phyloP scores from a whole-genome alignment of 2,113 vertebrate species.

The Pontoporia blainvillei region DNA sequence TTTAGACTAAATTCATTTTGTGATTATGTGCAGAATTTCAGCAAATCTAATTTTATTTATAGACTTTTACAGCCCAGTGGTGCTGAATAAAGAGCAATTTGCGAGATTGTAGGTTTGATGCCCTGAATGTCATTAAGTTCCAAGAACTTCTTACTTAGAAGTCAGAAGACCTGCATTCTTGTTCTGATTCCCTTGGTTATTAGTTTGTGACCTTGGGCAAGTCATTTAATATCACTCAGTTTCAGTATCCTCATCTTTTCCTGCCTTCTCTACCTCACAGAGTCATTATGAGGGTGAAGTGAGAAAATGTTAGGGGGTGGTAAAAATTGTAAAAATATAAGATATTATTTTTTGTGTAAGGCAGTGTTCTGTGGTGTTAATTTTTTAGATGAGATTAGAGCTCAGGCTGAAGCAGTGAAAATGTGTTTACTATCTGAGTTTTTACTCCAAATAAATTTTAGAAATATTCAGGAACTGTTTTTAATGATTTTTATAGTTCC shows the following conservation, averaged over 20 bases:
- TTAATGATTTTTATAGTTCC: neutral
- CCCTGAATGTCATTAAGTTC: neutral
- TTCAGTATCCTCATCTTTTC: neutral
- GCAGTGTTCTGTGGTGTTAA: neutral
- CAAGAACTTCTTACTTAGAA: neutral
- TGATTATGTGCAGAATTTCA: neutral
- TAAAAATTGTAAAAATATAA: neutral
- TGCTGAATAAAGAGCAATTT: slow-evolving; percentile 11
- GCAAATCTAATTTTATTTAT: slow-evolving; percentile 24
- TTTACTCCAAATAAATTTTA: neutral
- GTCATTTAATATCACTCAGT: neutral
- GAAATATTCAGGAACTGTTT: neutral
- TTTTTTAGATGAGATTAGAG: neutral
- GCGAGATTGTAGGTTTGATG: neutral
- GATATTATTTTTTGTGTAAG: neutral
- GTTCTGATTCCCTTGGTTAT: neutral
- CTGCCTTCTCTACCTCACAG: neutral
- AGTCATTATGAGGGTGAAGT: neutral
- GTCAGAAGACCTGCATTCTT: neutral
- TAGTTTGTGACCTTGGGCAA: neutral
- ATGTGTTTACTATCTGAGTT: neutral
- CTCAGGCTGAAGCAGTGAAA: neutral
- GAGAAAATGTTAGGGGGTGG: neutral
- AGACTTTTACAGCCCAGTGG: neutral
- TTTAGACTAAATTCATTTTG: neutral